Evolutionary conservation across 2,888 invertebrate species (phyloP).

Genomic region (Lacanobia wlatinum): DNA sequence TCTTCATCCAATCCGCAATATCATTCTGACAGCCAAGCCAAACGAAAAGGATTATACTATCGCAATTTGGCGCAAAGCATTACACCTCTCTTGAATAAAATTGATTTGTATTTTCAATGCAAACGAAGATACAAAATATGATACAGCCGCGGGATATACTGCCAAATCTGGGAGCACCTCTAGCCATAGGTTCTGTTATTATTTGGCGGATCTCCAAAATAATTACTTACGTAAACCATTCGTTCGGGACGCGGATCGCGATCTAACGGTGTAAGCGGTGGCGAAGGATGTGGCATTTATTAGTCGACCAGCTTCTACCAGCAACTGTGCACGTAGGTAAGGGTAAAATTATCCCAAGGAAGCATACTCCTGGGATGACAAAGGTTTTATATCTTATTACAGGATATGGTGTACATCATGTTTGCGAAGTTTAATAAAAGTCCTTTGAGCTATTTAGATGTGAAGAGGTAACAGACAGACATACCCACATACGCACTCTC

Average conservation of each 20-base stretch:
- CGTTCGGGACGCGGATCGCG: constrained; percentile 64
- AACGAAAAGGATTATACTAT: constrained; percentile 38
- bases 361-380: too few relatives aligned
- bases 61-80: constrained; percentile 40
- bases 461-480: too few relatives aligned
- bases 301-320: neutral
- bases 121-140: constrained; percentile 68
- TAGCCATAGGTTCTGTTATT: constrained; percentile 78
- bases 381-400: too few relatives aligned
- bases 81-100: constrained; percentile 56
- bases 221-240: constrained; percentile 87
- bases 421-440: too few relatives aligned
- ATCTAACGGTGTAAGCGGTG: constrained; percentile 25
- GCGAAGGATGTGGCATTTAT: constrained; percentile 68
- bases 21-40: neutral
- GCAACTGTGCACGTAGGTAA: too few relatives aligned
- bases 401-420: too few relatives aligned
- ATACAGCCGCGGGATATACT: constrained; percentile 68
- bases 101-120: constrained; percentile 68
- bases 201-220: constrained; percentile 88
- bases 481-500: too few relatives aligned
- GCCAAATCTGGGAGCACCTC: constrained; percentile 82
- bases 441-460: too few relatives aligned
- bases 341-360: too few relatives aligned
- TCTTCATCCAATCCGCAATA: neutral